Evolutionary conservation across 2,888 invertebrate genomes (phyloP), one percentile per base, ranked within the genome.

Genomic region (Tetragonisca angustula): DNA sequence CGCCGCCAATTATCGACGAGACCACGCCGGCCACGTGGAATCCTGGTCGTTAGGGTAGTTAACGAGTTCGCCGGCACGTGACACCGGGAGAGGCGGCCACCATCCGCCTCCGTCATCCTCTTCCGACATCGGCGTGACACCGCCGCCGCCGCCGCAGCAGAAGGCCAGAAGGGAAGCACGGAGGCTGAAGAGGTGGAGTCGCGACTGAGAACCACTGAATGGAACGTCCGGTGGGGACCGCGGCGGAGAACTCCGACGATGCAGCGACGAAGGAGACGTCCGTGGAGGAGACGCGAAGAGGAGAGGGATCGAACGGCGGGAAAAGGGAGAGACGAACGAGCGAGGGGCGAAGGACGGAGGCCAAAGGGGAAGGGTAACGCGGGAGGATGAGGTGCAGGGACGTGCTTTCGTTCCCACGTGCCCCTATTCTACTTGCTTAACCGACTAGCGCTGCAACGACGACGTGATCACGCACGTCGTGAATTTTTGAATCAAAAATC

Each of bases 51-150:
- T 92, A 92, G 92, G 92, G 92, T 90, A 88, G 92, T 93, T 93
- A 93, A 93, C 92, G 92, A 92, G 92, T 92, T 91, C 88, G 89
- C 90, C 86, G 93, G 92, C 93, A 93, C 93, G 92, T 93, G 93
- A 93, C 92, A 91, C 87, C 83, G 76, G 50, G 81, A 76, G 85
- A 74, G 65, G 81, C 76, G 79, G 76, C 78, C 84, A 9, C 36
- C 36, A 36, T 84, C 87, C 85, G 75, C 80, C 70, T 64, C 64
- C 49, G 36, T 15, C 61, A 61, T 24, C 21, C 61, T 54, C 87
- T 79, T 81, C 84, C 36, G 36, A 36, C 36, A n/a, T n/a, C 36
- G 36, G 9, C 36, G 36, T 36, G 36, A 36, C 36, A 36, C 36
- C 36, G 9, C 36, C 9, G 32, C 36, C 9, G 4, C 36, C 36